phyloP scores from a whole-genome alignment of 37 sponge, comb jelly and placozoan species.

The Geodia barretti region DNA sequence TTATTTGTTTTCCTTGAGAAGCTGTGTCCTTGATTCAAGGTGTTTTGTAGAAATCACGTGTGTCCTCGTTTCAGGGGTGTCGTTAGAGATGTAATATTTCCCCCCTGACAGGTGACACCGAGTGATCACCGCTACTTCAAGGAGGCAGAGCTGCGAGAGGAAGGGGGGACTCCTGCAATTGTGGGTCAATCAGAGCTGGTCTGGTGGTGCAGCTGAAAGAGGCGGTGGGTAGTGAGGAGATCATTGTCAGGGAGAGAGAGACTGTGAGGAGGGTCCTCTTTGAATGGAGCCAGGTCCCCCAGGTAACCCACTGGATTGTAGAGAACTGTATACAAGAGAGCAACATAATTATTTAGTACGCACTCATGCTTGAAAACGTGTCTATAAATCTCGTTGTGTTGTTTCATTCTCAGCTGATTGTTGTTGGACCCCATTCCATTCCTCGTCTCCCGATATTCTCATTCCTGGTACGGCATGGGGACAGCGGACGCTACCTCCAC shows the following conservation, averaged over 20 bases:
- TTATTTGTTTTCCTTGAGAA: too few relatives aligned
- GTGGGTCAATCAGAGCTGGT: conserved; percentile 85
- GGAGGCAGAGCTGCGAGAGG: conserved; percentile 83
- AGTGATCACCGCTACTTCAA: conserved; percentile 67
- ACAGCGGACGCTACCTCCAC: conserved; percentile 72
- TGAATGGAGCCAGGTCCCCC: conserved; percentile 25
- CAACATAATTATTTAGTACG: too few relatives aligned
- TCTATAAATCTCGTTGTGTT: too few relatives aligned
- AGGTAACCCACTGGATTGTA: too few relatives aligned
- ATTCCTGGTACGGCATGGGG: conserved; percentile 75
- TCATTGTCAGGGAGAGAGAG: conserved; percentile 46
- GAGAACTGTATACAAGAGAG: too few relatives aligned
- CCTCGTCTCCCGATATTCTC: conserved; percentile 88
- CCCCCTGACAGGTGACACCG: conserved; percentile 80
- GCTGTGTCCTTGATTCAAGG: too few relatives aligned
- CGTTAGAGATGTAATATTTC: too few relatives aligned
- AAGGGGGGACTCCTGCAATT: conserved; percentile 92
- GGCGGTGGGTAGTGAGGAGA: conserved; percentile 53
- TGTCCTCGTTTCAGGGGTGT: too few relatives aligned
- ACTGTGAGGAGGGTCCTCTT: conserved; percentile 17
- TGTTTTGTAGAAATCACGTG: too few relatives aligned
- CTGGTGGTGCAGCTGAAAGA: conserved; percentile 86
- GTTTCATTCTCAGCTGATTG: conserved; percentile 35
- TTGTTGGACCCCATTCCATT: conserved; percentile 49
- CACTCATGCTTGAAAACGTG: too few relatives aligned